Base-by-base conservation (phyloP, 2,888 invertebrate genomes). In the Polydrusus pterygomalis region DNA sequence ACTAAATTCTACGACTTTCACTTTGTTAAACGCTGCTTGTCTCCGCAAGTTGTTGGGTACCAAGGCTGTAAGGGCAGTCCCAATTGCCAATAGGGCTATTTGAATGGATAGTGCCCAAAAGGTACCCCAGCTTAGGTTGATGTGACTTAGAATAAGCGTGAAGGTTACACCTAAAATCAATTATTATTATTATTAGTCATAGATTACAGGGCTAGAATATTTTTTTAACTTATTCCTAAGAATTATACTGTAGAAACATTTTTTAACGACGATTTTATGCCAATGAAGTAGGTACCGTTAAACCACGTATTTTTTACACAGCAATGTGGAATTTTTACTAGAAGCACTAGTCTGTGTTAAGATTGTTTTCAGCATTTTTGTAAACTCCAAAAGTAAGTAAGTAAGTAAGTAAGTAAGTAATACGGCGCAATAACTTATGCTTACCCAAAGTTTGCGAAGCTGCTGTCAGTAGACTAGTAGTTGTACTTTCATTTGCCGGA, bases 401-500 rank as follows among this genome's bases (percentile, higher is more conserved):
- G n/a, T n/a, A n/a, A n/a, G n/a, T n/a, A n/a, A n/a, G n/a, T n/a
- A n/a, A n/a, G n/a, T n/a, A n/a, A n/a, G n/a, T n/a, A n/a, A n/a
- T n/a, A n/a, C n/a, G n/a, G n/a, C n/a, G n/a, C n/a, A n/a, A n/a
- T n/a, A n/a, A n/a, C n/a, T n/a, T n/a, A 30, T 51, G 11, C 58
- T 20, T 74, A 74, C 77, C 80, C 30, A 80, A 65, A 18, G 77
- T 72, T 75, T 83, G 83, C 0, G 83, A 83, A 7, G 79, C 79
- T 15, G 83, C 82, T 47, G 82, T 79, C 13, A 84, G 56, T n/a
- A 84, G 54, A 25, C 84, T 82, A 18, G 82, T 79, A 1, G 83
- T 82, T 3, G 84, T 84, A 67, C 83, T 82, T 73, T 84, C 84
- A 25, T 81, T 79, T 5, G 81, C 80, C 8, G 84, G 84, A 74